These are phyloP conservation scores for Onthophagus sagittarius DNA, from an alignment of 2,888 invertebrate genomes.

Conservation along the genomic window DNA sequence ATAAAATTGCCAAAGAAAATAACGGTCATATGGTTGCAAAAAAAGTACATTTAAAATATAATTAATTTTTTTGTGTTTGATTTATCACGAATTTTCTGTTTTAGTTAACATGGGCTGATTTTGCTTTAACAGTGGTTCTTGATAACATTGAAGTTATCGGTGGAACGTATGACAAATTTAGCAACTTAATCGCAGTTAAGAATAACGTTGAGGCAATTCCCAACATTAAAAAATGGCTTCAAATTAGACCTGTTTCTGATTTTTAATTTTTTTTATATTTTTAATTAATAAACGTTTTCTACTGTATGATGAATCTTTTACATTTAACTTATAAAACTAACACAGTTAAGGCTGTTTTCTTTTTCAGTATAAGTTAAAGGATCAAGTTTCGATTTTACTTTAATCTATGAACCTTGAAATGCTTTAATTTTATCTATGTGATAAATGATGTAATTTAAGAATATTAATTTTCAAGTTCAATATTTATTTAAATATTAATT, in stretches of 20 bases:
- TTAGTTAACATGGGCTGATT: conserved; percentile 3
- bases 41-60: not conserved
- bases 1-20: conserved; percentile 8
- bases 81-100: not conserved
- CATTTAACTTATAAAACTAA: too few species aligned
- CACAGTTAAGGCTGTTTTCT: too few species aligned
- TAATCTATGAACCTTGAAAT: too few species aligned
- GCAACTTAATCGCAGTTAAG: not conserved
- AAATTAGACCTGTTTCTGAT: not conserved
- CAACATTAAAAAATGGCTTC: not conserved
- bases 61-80: not conserved
- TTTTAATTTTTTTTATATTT: not conserved
- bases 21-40: not conserved
- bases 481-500: too few species aligned
- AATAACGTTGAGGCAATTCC: not conserved
- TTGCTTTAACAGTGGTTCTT: not conserved
- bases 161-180: not conserved
- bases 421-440: too few species aligned
- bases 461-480: too few species aligned
- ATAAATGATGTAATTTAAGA: too few species aligned
- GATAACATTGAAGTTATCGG: not conserved
- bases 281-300: not conserved
- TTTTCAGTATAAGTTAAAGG: too few species aligned
- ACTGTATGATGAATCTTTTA: too few species aligned
- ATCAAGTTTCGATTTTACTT: too few species aligned